A percentile compares a stretch with the other conserved stretches of the same genome.
Evolutionary conservation across 2,888 invertebrate species (phyloP).

Genomic region (Teleiodes luculella): DNA sequence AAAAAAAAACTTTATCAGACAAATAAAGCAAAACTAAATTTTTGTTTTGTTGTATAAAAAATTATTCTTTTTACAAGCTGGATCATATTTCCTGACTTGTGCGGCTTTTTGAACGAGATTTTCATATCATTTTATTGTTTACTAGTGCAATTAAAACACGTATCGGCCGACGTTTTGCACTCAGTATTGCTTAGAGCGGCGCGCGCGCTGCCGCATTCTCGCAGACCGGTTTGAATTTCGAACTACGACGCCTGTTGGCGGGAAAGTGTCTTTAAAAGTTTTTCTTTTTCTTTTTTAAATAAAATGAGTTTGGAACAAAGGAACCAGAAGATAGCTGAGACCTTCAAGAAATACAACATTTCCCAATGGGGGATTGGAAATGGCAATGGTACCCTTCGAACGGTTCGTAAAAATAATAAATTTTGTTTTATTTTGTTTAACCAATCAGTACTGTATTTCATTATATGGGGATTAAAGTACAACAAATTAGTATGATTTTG

Average conservation of each 20-base stretch:
- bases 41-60: no score
- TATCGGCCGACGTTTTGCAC: constrained; percentile 36
- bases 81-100: constrained; percentile 2
- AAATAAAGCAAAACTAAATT: no score
- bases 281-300: constrained; percentile 26
- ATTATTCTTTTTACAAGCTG: not conserved
- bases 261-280: constrained; percentile 45
- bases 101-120: not conserved
- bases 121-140: constrained; percentile 32
- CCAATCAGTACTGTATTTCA: no score
- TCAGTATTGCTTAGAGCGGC: constrained; percentile 50
- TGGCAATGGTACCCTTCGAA: constrained; percentile 16
- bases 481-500: not conserved
- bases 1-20: no score
- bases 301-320: constrained; percentile 69
- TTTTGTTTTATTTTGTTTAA: no score
- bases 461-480: no score
- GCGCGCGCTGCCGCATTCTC: constrained; percentile 52
- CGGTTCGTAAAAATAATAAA: constrained; percentile 47
- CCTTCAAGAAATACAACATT: constrained; percentile 68
- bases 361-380: constrained; percentile 60
- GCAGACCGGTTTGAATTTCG: constrained; percentile 35
- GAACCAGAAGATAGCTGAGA: constrained; percentile 66
- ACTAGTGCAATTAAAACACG: constrained; percentile 43
- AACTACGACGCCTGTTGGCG: constrained; percentile 46